Evolutionary conservation across 2,888 invertebrate species (phyloP).

Genomic region (Uropetala carovei): DNA sequence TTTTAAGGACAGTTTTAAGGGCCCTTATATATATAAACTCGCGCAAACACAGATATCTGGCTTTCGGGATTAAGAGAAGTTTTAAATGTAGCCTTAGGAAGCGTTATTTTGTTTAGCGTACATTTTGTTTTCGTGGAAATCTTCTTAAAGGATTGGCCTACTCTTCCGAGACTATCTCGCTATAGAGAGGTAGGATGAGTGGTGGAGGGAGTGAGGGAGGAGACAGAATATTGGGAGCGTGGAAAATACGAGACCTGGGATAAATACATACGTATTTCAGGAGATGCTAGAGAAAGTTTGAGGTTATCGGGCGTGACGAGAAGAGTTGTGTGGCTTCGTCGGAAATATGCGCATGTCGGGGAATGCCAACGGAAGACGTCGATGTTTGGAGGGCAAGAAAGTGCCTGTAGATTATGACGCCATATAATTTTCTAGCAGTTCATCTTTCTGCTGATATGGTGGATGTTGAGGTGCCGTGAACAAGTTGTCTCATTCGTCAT

Average conservation of each 20-base stretch:
- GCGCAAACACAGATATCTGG: neutral
- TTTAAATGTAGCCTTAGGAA: neutral
- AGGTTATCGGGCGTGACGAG: neutral
- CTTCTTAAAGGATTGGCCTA: conserved; percentile 24
- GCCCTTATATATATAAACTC: neutral
- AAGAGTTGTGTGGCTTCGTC: neutral
- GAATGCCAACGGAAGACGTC: neutral
- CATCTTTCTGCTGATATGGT: too few species aligned
- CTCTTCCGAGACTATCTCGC: neutral
- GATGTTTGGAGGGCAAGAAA: neutral
- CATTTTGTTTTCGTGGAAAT: conserved; percentile 19
- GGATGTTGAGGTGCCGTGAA: too few species aligned
- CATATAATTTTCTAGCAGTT: too few species aligned
- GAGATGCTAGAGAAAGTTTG: conserved; percentile 23
- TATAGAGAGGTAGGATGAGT: neutral
- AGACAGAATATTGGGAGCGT: neutral
- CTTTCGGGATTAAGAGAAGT: neutral
- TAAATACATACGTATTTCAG: conserved; percentile 29
- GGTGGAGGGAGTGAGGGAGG: neutral
- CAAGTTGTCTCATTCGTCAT: too few species aligned
- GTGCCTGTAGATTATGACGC: neutral
- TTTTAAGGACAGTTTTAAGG: neutral
- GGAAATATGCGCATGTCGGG: neutral
- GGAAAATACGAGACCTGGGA: neutral
- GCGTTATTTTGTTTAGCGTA: neutral